Base-by-base conservation (phyloP, 2,888 invertebrate species). In the Lasiommata megera region DNA sequence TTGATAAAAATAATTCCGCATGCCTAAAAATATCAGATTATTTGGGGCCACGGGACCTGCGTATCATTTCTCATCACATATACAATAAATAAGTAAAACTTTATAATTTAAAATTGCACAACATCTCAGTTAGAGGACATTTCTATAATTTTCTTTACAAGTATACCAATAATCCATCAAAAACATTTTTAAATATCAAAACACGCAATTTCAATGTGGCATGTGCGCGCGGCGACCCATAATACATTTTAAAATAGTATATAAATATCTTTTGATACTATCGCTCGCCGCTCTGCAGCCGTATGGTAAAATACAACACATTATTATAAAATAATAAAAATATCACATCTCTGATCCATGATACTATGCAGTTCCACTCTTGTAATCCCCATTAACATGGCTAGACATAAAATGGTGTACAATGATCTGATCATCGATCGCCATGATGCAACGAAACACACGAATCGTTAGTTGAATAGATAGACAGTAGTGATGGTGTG, bases 311-410 rank as follows among this genome's bases (percentile, higher is more conserved):
- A 77, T 77, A 79, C 72, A 80, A 84, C 77, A 79, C 74, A 77
- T 28, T 41, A 8, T 75, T 77, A 76, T 73, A 73, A 73, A 79
- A 78, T 79, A 79, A 81, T 77, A 69, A 84, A 83, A 84, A 86
- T 88, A 88, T 88, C 88, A 88, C 88, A 88, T 84, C 79, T 80
- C 81, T 82, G 80, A 84, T 86, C 79, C 82, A 84, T 85, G 82
- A 82, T 84, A 80, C 75, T 76, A 76, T 79, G 86, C 84, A 85
- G 85, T 81, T 84, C 82, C 83, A 77, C 75, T 70, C 64, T 61
- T 69, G 71, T 63, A 68, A 70, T 73, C 78, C 81, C 80, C 72
- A 64, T 67, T 70, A 68, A 73, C 68, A 72, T 69, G 47, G 54
- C 57, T 61, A 61, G 59, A 64, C 60, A 61, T 58, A 60, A 61